A percentile compares a stretch with the other conserved stretches of the same genome.
These are phyloP conservation scores for Misgurnus anguillicaudatus DNA, from an alignment of 2,113 vertebrate species.

Conservation along the genomic window DNA sequence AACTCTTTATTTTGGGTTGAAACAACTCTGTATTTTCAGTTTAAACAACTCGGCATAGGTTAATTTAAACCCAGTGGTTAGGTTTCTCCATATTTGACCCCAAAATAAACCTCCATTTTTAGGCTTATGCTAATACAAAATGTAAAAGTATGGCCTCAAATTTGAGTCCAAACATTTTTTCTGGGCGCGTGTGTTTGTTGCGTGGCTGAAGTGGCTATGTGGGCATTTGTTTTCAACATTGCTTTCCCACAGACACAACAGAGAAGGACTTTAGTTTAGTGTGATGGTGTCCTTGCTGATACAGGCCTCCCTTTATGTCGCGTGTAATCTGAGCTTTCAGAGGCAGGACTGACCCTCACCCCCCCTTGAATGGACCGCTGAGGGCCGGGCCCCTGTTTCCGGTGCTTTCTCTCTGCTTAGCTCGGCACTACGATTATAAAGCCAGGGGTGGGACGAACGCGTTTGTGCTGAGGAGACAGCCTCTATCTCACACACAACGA, in stretches of 20 bases:
- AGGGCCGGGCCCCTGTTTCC: constrained; percentile 48
- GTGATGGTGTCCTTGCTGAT: constrained; percentile 56
- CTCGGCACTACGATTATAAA: constrained; percentile 60
- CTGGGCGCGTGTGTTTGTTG: background rate
- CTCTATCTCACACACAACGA: constrained; percentile 21
- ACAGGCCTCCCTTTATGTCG: constrained; percentile 59
- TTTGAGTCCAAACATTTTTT: no score
- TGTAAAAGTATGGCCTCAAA: no score
- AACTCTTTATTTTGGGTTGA: no score
- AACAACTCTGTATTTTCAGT: no score
- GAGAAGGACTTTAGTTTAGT: constrained; percentile 49
- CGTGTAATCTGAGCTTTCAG: constrained; percentile 63
- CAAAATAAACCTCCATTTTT: no score
- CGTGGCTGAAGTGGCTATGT: constrained; percentile 10
- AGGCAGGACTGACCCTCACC: constrained; percentile 34
- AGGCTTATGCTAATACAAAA: no score
- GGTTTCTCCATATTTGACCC: no score
- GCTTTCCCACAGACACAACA: constrained; percentile 47
- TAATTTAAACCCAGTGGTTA: no score
- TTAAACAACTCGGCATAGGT: no score
- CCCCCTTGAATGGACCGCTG: constrained; percentile 47
- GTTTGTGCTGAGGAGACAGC: constrained; percentile 53
- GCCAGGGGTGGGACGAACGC: constrained; percentile 32
- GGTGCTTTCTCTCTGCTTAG: constrained; percentile 62
- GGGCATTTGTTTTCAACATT: constrained; percentile 33